phyloP scores from a whole-genome alignment of 2,113 vertebrate genomes.

The Otus sunia region DNA sequence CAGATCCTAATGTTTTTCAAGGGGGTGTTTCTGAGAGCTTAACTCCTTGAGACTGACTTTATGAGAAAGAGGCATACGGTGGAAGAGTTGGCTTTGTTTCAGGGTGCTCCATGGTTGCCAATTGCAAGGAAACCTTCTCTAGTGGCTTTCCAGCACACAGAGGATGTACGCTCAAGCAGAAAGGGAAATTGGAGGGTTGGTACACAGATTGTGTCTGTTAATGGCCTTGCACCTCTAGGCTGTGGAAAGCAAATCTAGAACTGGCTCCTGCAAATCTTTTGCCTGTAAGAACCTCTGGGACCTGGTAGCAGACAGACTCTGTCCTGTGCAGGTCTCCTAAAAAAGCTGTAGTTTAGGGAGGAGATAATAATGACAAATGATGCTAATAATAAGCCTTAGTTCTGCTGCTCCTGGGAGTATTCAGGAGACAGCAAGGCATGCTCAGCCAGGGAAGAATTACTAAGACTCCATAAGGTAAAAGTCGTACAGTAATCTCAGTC shows the following conservation, averaged over 20 bases:
- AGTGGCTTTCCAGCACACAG: neutral
- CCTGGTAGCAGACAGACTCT: neutral
- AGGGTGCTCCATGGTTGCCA: neutral
- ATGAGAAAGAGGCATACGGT: neutral
- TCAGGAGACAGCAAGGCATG: neutral
- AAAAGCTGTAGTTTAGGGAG: neutral
- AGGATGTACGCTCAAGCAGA: neutral
- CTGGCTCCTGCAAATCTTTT: neutral
- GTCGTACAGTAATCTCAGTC: neutral
- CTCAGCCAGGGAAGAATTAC: neutral
- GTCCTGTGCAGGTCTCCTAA: neutral
- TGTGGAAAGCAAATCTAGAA: neutral
- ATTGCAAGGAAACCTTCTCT: neutral
- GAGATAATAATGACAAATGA: neutral
- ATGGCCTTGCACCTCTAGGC: neutral
- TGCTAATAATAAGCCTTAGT: neutral
- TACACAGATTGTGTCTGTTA: neutral
- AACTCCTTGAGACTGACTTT: neutral
- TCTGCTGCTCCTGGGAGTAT: neutral
- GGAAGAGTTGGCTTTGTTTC: neutral
- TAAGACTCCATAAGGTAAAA: neutral
- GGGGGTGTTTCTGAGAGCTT: neutral
- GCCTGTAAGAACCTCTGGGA: neutral
- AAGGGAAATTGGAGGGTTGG: neutral
- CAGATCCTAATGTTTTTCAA: conserved; percentile 26